Percentiles rank a stretch among this genome's conserved stretches.
Evolutionary conservation across 2,888 invertebrate genomes (phyloP).

Genomic region (Mesorhabditis spiculigera): DNA sequence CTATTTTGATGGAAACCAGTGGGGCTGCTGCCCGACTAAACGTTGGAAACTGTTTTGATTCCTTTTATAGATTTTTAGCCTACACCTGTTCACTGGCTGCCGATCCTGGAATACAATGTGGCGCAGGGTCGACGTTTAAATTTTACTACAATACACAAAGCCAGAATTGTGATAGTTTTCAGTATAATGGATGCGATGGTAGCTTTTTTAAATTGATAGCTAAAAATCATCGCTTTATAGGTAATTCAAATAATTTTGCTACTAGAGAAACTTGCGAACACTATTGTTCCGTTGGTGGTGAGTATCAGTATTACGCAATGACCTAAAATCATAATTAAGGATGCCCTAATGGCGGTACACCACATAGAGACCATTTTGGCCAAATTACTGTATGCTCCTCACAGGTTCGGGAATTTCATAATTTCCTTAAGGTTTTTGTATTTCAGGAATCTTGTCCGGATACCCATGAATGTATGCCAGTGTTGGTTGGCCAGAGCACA

Average conservation of each 20-base stretch:
- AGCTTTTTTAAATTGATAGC: conserved; percentile 10
- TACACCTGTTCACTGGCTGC: conserved; percentile 42
- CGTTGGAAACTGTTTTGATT: conserved; percentile 10
- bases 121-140: conserved; percentile 40
- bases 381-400: conserved; percentile 34
- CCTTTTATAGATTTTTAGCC: conserved; percentile 17
- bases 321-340: conserved; percentile 14
- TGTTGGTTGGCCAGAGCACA: conserved; percentile 29
- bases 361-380: conserved; percentile 35
- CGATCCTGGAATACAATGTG: conserved; percentile 42
- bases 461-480: conserved; percentile 40
- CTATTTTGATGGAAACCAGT: conserved; percentile 43
- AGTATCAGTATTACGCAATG: background rate
- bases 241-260: conserved; percentile 46
- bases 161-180: conserved; percentile 37
- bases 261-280: conserved; percentile 37
- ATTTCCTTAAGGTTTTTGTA: background rate
- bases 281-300: conserved; percentile 45
- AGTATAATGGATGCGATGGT: conserved; percentile 36
- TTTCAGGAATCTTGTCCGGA: conserved; percentile 27
- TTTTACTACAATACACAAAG: conserved; percentile 44
- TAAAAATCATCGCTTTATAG: conserved; percentile 2
- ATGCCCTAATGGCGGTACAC: conserved; percentile 44
- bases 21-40: conserved; percentile 46
- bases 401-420: background rate